Conservation (phyloP, 2,888 invertebrate species). For the Tortricodes alternella region DNA sequence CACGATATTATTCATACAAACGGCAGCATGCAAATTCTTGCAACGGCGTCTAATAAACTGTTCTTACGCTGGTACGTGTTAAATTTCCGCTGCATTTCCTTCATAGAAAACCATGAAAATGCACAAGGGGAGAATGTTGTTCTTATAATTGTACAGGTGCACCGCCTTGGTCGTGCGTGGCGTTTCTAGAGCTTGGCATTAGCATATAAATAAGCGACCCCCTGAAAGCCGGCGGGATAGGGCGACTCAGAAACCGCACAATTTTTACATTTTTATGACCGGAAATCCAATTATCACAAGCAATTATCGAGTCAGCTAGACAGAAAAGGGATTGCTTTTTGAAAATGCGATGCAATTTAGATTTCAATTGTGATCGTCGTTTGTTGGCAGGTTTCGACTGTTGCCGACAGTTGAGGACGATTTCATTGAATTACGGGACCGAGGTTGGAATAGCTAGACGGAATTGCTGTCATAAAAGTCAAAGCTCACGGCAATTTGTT, state of each 20-base stretch:
- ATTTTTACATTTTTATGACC: slow-evolving; percentile 73
- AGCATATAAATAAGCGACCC: slow-evolving; percentile 79
- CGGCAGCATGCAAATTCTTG: slow-evolving; percentile 44
- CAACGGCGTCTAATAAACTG: slow-evolving; percentile 47
- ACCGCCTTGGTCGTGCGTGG: slow-evolving; percentile 72
- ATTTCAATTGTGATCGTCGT: slow-evolving; percentile 45
- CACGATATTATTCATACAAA: slow-evolving; percentile 59
- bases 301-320: slow-evolving; percentile 76
- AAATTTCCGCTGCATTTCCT: slow-evolving; percentile 63
- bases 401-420: slow-evolving; percentile 1
- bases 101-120: slow-evolving; percentile 74
- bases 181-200: slow-evolving; percentile 68
- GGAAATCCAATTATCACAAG: slow-evolving; percentile 75
- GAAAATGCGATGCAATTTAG: slow-evolving; percentile 53
- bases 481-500: slow-evolving; percentile 5
- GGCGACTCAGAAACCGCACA: slow-evolving; percentile 51
- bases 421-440: slow-evolving; percentile 1
- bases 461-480: slow-evolving; percentile 16
- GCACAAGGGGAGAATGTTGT: slow-evolving; percentile 73
- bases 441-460: slow-evolving; percentile 6
- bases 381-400: slow-evolving; percentile 29
- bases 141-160: slow-evolving; percentile 79
- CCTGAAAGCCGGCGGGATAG: slow-evolving; percentile 58
- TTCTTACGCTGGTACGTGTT: slow-evolving; percentile 50
- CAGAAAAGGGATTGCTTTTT: slow-evolving; percentile 61